These are phyloP conservation scores for Macrosiphum euphorbiae DNA, from an alignment of 2,888 invertebrate genomes.

Conservation along the genomic window DNA sequence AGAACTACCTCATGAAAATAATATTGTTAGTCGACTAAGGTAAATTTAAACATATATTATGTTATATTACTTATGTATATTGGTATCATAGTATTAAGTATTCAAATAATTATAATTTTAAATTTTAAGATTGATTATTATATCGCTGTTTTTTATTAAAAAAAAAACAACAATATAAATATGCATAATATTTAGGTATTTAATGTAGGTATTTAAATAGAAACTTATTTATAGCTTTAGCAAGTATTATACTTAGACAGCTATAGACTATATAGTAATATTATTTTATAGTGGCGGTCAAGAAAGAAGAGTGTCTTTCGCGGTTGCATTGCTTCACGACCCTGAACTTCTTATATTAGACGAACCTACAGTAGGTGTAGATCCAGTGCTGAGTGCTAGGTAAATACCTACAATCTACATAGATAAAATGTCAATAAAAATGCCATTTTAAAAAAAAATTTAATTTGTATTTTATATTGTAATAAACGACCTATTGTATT, in stretches of 20 bases:
- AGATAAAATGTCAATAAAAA: neutral
- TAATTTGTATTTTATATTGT: neutral
- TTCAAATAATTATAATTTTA: neutral
- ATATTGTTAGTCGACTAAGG: constrained; percentile 68
- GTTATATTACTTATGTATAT: neutral
- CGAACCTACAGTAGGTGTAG: constrained; percentile 95
- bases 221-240: neutral
- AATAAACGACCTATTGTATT: constrained; percentile 45
- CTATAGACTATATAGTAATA: neutral
- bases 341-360: constrained; percentile 91
- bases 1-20: constrained; percentile 67
- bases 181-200: neutral
- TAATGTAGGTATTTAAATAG: neutral
- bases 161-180: neutral
- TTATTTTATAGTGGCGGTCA: constrained; percentile 79
- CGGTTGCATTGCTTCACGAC: constrained; percentile 88
- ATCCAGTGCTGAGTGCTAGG: constrained; percentile 78
- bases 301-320: constrained; percentile 88
- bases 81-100: neutral
- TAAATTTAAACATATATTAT: constrained; percentile 65
- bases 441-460: neutral
- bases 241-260: neutral
- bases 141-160: neutral
- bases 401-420: constrained; percentile 41
- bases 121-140: neutral